phyloP scores from a whole-genome alignment of 92 coral and sea anemone species.

The Porites divaricata region DNA sequence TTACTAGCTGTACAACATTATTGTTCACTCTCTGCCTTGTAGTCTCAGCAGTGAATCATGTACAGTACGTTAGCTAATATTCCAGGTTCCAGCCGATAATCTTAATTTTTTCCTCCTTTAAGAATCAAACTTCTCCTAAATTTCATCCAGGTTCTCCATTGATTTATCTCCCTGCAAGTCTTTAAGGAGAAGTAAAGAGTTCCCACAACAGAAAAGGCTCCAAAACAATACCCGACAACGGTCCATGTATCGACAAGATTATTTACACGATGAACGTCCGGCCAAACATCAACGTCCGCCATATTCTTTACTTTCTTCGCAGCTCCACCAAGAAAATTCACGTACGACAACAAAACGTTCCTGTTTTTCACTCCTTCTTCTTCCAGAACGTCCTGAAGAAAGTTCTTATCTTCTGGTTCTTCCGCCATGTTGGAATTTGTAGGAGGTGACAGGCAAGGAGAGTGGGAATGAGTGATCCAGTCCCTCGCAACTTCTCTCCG shows the following conservation, averaged over 20 bases:
- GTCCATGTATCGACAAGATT: slow-evolving; percentile 88
- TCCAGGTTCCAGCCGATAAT: too few species aligned
- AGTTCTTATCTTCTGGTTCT: slow-evolving; percentile 57
- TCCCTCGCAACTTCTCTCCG: neutral
- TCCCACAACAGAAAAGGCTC: slow-evolving; percentile 74
- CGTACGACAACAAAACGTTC: slow-evolving; percentile 43
- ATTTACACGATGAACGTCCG: slow-evolving; percentile 88
- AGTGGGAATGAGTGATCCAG: neutral
- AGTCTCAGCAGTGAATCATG: neutral
- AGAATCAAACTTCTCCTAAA: slow-evolving; percentile 39
- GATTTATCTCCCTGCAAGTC: slow-evolving; percentile 86
- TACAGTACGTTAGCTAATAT: neutral
- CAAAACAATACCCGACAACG: slow-evolving; percentile 86
- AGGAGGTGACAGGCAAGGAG: neutral
- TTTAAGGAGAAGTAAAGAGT: slow-evolving; percentile 75
- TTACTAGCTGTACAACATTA: too few species aligned
- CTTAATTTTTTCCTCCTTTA: slow-evolving; percentile 10
- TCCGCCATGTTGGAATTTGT: slow-evolving; percentile 65
- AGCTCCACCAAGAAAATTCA: slow-evolving; percentile 57
- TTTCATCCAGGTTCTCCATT: slow-evolving; percentile 92
- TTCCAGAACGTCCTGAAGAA: slow-evolving; percentile 50
- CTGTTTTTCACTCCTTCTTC: slow-evolving; percentile 57
- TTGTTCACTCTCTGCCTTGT: neutral
- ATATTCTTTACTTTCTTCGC: slow-evolving; percentile 60
- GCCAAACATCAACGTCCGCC: slow-evolving; percentile 93